Conservation (phyloP, 1,140 invertebrate genomes). For the Melipona quadrifasciata region DNA sequence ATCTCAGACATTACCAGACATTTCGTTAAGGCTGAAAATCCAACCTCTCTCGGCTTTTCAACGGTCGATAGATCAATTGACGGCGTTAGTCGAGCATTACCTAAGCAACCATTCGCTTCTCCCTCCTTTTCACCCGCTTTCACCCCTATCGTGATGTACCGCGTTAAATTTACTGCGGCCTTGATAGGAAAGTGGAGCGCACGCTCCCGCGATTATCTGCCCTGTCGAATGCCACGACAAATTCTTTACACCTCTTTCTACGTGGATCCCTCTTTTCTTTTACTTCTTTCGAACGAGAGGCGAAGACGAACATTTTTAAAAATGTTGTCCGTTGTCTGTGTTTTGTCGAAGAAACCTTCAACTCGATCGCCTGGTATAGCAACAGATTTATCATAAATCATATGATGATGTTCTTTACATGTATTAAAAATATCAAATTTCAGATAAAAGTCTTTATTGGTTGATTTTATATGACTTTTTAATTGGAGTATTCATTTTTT, state of each 20-base stretch:
- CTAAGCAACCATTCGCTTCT: constrained; percentile 23
- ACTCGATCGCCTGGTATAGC: too few relatives aligned
- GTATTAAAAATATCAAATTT: too few relatives aligned
- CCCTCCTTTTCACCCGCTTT: constrained; percentile 28
- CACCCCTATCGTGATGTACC: constrained; percentile 71
- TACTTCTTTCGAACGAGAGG: background rate
- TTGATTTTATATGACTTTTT: too few relatives aligned
- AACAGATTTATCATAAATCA: too few relatives aligned
- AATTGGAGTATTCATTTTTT: too few relatives aligned
- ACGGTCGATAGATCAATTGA: constrained; percentile 78
- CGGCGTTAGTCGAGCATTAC: constrained; percentile 74
- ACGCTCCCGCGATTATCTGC: constrained; percentile 66
- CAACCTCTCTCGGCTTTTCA: constrained; percentile 29
- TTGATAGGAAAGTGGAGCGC: constrained; percentile 76
- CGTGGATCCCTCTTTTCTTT: background rate
- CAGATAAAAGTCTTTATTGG: too few relatives aligned
- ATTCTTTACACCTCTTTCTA: constrained; percentile 50
- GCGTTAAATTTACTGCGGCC: constrained; percentile 78
- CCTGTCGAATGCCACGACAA: constrained; percentile 62
- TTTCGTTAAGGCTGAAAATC: constrained; percentile 76
- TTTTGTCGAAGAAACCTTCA: background rate
- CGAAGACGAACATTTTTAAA: background rate
- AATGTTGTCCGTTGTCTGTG: background rate
- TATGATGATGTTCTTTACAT: too few relatives aligned
- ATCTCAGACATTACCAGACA: constrained; percentile 76